phyloP scores from a whole-genome alignment of 1,140 invertebrate species.

The Zeugodacus cucurbitae region DNA sequence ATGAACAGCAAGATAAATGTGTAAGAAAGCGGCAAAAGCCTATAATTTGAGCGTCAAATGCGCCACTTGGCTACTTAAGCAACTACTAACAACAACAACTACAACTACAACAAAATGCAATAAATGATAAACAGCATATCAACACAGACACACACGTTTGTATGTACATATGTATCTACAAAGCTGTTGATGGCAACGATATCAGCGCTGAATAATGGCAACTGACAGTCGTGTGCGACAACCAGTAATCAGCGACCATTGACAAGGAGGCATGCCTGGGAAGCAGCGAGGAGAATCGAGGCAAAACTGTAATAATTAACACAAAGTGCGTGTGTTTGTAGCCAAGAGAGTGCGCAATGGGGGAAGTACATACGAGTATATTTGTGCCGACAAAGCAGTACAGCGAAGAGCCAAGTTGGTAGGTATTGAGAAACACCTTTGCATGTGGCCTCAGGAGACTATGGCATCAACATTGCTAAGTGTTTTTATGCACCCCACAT shows the following conservation, averaged over 20 bases:
- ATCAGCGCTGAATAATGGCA: slow-evolving; percentile 23
- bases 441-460: neutral
- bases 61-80: slow-evolving; percentile 22
- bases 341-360: neutral
- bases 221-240: slow-evolving; percentile 15
- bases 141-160: neutral
- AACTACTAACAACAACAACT: neutral
- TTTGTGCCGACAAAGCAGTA: neutral
- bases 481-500: neutral
- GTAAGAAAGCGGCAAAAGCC: slow-evolving; percentile 15
- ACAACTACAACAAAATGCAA: neutral
- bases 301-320: slow-evolving; percentile 36
- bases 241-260: slow-evolving; percentile 4
- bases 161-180: no score
- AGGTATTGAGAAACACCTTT: slow-evolving; percentile 13
- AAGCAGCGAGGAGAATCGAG: neutral
- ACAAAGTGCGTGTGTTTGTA: neutral
- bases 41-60: slow-evolving; percentile 35
- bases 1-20: slow-evolving; percentile 31
- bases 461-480: neutral
- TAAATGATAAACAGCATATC: neutral
- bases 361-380: neutral
- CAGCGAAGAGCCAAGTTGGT: neutral
- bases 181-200: neutral
- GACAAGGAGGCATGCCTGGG: neutral